Conservation (phyloP, 2,888 invertebrate species). For the Tipula confusa region DNA sequence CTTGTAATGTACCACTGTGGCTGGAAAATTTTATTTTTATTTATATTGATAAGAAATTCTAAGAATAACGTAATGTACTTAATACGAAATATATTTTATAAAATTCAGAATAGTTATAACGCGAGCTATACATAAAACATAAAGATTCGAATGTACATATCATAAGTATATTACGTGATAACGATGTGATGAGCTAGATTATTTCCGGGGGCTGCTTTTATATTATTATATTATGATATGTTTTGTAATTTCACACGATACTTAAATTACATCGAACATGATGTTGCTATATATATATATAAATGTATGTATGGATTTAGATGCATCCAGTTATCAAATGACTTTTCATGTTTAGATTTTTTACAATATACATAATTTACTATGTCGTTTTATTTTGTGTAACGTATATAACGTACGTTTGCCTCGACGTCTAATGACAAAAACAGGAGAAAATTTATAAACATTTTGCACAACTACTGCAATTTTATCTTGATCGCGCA, state of each 20-base stretch:
- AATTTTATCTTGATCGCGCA: neutral
- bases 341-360: conserved; percentile 13
- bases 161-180: neutral
- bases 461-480: neutral
- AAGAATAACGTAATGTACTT: neutral
- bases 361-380: neutral
- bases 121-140: neutral
- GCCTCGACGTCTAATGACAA: neutral
- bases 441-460: neutral
- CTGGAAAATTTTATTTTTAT: neutral
- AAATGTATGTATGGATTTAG: neutral
- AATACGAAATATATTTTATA: neutral
- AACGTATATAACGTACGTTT: neutral
- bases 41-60: neutral
- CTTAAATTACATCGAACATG: neutral
- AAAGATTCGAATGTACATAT: neutral
- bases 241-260: conserved; percentile 20
- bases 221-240: neutral
- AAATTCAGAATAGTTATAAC: neutral
- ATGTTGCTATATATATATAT: neutral
- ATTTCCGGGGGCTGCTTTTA: neutral
- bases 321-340: neutral
- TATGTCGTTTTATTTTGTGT: neutral
- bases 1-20: neutral
- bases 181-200: conserved; percentile 9